A percentile compares a stretch with the other conserved stretches of the same genome.
These are phyloP conservation scores for Tiliacea aurago DNA, from an alignment of 2,888 invertebrate genomes.

Conservation along the genomic window DNA sequence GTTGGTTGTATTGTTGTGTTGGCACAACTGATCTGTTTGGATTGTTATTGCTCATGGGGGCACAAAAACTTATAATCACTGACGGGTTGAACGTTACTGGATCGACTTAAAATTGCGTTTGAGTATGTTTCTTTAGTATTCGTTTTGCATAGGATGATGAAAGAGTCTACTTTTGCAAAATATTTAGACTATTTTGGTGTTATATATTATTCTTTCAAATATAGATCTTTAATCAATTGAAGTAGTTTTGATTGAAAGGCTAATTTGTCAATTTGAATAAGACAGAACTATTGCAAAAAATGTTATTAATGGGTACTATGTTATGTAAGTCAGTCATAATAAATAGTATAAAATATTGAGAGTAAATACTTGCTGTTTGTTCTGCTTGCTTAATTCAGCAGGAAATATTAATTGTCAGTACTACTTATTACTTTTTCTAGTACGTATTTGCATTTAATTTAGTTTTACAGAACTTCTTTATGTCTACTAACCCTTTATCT, in stretches of 20 bases:
- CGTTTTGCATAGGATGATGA: not conserved
- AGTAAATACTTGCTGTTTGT: not conserved
- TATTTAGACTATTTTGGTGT: not conserved
- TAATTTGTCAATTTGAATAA: not conserved
- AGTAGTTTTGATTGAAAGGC: not conserved
- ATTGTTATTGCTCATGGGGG: conserved; percentile 57
- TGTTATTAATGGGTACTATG: too few relatives aligned
- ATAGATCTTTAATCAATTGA: not conserved
- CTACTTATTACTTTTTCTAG: too few relatives aligned
- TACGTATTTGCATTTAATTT: not conserved
- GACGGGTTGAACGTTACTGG: conserved; percentile 23
- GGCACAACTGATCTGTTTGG: conserved; percentile 52
- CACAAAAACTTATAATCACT: conserved; percentile 50
- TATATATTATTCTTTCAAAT: not conserved
- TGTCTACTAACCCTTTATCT: not conserved
- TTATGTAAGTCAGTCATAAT: not conserved
- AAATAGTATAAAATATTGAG: not conserved
- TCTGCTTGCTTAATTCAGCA: not conserved
- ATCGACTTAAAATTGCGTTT: conserved; percentile 8
- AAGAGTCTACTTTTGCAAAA: not conserved
- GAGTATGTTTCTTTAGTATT: conserved; percentile 1
- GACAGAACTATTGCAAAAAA: not conserved
- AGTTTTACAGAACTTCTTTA: not conserved
- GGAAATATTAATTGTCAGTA: not conserved
- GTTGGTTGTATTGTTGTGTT: conserved; percentile 50